These are phyloP conservation scores for Panzeria rudis DNA, from an alignment of 2,888 invertebrate species.

Conservation along the genomic window DNA sequence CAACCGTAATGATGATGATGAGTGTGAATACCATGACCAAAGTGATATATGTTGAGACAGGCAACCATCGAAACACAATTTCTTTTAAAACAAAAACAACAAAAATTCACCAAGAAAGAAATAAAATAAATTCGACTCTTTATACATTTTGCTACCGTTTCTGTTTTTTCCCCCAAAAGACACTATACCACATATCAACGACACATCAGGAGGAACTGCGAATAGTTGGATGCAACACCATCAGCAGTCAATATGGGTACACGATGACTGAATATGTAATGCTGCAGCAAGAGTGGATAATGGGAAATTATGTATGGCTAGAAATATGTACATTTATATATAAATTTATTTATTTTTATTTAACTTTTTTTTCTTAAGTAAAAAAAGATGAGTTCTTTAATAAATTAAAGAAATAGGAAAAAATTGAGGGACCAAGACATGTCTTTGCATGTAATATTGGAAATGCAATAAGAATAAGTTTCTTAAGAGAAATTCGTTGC, in stretches of 20 bases:
- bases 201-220: constrained; percentile 25
- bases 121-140: constrained; percentile 61
- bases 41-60: constrained; percentile 65
- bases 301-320: constrained; percentile 41
- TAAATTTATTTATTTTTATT: constrained; percentile 54
- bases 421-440: constrained; percentile 29
- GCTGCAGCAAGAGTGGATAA: background rate
- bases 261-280: background rate
- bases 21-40: constrained; percentile 67
- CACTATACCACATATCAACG: constrained; percentile 10
- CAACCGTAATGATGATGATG: constrained; percentile 65
- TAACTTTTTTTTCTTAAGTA: constrained; percentile 6
- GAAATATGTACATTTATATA: constrained; percentile 43
- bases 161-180: constrained; percentile 13
- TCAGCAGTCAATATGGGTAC: constrained; percentile 6
- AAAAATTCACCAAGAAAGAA: constrained; percentile 37
- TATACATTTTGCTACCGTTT: constrained; percentile 59
- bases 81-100: constrained; percentile 43
- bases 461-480: constrained; percentile 36
- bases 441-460: constrained; percentile 54
- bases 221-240: constrained; percentile 22
- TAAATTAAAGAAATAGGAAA: constrained; percentile 51
- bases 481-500: constrained; percentile 72
- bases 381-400: constrained; percentile 33
- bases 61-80: constrained; percentile 31